Base-by-base conservation (phyloP, 2,888 invertebrate genomes). In the Ophraella communa region DNA sequence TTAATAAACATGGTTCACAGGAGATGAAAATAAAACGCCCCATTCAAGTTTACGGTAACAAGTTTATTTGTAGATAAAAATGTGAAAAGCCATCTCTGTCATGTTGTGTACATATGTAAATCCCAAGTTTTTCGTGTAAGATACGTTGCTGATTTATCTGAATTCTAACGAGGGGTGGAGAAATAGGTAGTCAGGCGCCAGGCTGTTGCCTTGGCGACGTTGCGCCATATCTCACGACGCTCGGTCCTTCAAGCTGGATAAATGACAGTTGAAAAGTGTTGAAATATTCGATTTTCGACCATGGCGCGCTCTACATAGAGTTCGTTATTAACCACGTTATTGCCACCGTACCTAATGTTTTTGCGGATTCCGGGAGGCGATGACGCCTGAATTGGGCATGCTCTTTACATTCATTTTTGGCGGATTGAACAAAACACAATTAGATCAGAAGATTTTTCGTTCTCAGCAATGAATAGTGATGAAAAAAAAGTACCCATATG, bases 161-260 rank as follows among this genome's bases (percentile, higher is more conserved):
- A 72, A 71, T 73, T 70, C 73, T 76, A 75, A 73, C 73, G 72
- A 73, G 74, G 76, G 73, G 71, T 60, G 71, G 70, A 70, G 72
- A 71, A 70, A 73, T 72, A 73, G 79, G 74, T 74, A 74, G 74
- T 76, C 72, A 74, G 75, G 75, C 74, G 73, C 75, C 76, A 71
- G 71, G 56, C 69, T 68, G 75, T 77, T 74, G 75, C 75, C 74
- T 77, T 78, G 81, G 76, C 79, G 79, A 80, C 81, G 80, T 81
- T 58, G 58, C 76, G 78, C 76, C 81, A 80, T 71, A 67, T 69
- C 70, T 67, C 68, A 63, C 69, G 66, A 66, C 62, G 64, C 64
- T 65, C 23, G 62, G 59, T 66, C 56, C 52, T 66, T 66, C 56
- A 35, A 51, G 62, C 52, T 47, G 58, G 52, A 68, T 59, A 62